These are phyloP conservation scores for Lutraria rhynchaena DNA, from an alignment of 1,140 invertebrate genomes.

Conservation along the genomic window DNA sequence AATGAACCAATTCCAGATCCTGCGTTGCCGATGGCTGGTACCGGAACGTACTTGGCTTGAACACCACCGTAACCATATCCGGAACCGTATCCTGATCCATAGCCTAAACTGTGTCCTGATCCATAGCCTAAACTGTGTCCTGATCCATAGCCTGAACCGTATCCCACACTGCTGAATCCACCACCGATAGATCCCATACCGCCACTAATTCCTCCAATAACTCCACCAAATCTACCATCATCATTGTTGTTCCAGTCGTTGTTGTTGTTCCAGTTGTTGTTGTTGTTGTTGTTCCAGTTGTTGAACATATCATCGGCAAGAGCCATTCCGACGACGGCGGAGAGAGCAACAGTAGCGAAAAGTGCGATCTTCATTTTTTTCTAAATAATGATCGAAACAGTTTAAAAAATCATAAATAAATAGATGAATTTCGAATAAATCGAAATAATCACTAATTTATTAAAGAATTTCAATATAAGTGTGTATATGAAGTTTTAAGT, in stretches of 20 bases:
- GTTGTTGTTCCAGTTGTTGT: slow-evolving; percentile 8
- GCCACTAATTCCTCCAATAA: background rate
- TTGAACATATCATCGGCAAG: slow-evolving; percentile 26
- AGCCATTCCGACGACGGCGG: slow-evolving; percentile 27
- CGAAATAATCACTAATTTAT: too few species aligned
- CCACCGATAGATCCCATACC: background rate
- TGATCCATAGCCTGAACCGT: slow-evolving; percentile 10
- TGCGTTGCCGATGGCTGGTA: slow-evolving; percentile 1
- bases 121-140: background rate
- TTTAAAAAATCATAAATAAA: too few species aligned
- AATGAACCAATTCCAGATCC: background rate
- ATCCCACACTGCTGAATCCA: background rate
- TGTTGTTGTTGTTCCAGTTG: background rate
- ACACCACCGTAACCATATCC: background rate
- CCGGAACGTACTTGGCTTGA: background rate
- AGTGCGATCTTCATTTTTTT: slow-evolving; percentile 41
- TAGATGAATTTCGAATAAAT: too few species aligned
- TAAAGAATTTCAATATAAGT: too few species aligned
- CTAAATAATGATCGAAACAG: too few species aligned
- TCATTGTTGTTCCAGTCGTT: background rate
- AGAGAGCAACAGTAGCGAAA: slow-evolving; percentile 28
- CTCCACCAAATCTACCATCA: background rate
- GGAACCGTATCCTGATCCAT: slow-evolving; percentile 2
- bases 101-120: slow-evolving; percentile 4
- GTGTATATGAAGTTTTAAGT: too few species aligned